Evolutionary conservation across 2,113 vertebrate species (phyloP).

Genomic region (Dasyornis broadbenti): DNA sequence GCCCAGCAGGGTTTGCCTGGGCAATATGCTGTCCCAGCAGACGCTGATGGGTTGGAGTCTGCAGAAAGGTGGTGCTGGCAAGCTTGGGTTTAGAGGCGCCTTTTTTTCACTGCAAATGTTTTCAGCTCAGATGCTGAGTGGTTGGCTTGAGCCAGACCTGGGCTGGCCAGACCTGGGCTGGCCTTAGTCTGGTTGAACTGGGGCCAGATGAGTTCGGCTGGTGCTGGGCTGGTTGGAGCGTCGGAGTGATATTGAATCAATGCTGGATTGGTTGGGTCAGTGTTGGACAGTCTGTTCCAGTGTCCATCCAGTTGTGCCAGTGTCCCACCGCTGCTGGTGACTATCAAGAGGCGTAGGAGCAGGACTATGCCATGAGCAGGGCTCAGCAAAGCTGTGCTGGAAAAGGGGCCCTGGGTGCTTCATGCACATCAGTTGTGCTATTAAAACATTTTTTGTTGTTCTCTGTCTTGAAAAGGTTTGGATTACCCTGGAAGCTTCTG

Average conservation of each 20-base stretch:
- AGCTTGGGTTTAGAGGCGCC: neutral
- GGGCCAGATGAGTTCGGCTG: neutral
- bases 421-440: neutral
- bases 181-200: neutral
- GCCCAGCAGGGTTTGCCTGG: neutral
- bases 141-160: neutral
- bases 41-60: neutral
- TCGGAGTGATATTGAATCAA: too few relatives aligned
- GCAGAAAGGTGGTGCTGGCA: neutral
- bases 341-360: neutral
- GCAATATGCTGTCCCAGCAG: neutral
- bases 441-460: neutral
- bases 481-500: neutral
- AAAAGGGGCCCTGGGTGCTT: neutral
- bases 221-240: neutral
- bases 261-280: neutral
- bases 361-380: neutral
- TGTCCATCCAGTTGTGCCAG: accelerated
- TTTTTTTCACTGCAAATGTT: neutral
- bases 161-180: neutral
- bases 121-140: neutral
- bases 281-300: neutral
- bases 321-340: neutral
- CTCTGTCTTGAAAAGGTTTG: neutral
- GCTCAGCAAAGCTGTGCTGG: neutral